Conservation (phyloP, 2,797 vertebrate genomes). For the Gymnoscopelus microlampas region DNA sequence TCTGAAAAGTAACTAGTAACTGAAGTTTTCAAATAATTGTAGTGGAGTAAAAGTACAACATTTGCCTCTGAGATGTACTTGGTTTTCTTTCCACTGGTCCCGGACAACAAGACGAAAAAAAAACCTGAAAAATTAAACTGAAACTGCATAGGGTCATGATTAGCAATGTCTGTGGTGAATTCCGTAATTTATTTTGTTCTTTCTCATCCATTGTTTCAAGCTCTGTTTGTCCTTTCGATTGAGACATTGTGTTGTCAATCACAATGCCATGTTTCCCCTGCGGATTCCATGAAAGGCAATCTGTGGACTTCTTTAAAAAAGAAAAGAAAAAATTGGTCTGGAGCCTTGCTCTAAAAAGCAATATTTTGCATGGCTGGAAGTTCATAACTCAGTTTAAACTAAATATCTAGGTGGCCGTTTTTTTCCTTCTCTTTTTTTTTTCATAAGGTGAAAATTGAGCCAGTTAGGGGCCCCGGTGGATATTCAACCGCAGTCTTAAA, state of each 20-base stretch:
- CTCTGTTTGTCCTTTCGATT: constrained; percentile 53
- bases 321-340: constrained; percentile 22
- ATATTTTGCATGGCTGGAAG: constrained; percentile 70
- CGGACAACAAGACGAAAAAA: constrained; percentile 27
- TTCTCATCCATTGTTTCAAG: constrained; percentile 36
- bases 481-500: constrained; percentile 69
- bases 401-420: constrained; percentile 66
- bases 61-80: too few species aligned
- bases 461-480: constrained; percentile 56
- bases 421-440: constrained; percentile 31
- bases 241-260: constrained; percentile 18
- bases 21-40: too few species aligned
- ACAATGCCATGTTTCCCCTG: constrained; percentile 39
- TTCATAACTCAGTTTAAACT: constrained; percentile 51
- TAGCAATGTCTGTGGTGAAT: constrained; percentile 25
- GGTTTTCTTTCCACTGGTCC: neutral
- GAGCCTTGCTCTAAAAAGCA: constrained; percentile 59
- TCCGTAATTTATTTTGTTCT: constrained; percentile 23
- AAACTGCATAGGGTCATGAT: constrained; percentile 32
- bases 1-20: too few species aligned
- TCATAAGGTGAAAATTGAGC: constrained; percentile 70
- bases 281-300: constrained; percentile 46
- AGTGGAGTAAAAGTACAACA: too few species aligned
- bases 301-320: neutral
- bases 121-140: constrained; percentile 17